Conservation (phyloP, 2,113 vertebrate genomes). For the Archocentrus centrarchus region DNA sequence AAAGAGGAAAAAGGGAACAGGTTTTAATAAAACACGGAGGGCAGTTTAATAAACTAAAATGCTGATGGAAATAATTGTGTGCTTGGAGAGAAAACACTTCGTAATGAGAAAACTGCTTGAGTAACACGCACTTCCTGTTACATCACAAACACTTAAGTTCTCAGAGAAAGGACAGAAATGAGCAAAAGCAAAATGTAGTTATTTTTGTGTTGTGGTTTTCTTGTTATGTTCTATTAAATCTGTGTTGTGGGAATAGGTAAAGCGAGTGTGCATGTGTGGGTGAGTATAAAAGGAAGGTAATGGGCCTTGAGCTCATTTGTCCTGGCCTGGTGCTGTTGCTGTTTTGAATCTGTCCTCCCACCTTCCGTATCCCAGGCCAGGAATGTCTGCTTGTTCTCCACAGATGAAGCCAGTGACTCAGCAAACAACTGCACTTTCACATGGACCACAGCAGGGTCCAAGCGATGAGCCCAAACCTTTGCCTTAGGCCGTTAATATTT, state of each 20-base stretch:
- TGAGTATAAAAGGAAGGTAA: conserved; percentile 66
- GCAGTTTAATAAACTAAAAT: conserved; percentile 63
- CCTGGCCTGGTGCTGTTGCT: conserved; percentile 65
- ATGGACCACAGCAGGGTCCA: conserved; percentile 16
- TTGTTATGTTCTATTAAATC: conserved; percentile 54
- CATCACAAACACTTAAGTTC: conserved; percentile 45
- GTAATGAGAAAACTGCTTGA: conserved; percentile 54
- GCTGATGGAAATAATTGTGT: conserved; percentile 63
- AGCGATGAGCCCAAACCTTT: conserved; percentile 5
- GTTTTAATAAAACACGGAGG: conserved; percentile 26
- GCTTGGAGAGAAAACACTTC: conserved; percentile 72
- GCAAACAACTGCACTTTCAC: conserved; percentile 56
- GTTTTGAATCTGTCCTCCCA: conserved; percentile 73
- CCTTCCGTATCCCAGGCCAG: conserved; percentile 64
- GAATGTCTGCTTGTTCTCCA: conserved; percentile 64
- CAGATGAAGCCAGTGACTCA: conserved; percentile 67
- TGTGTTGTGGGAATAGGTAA: conserved; percentile 60
- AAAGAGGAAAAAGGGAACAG: conserved; percentile 12
- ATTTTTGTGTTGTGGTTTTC: conserved; percentile 51
- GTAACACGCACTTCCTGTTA: conserved; percentile 67
- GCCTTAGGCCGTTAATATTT: conserved; percentile 5
- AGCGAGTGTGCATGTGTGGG: conserved; percentile 44
- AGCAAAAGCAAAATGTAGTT: conserved; percentile 32
- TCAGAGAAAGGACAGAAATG: conserved; percentile 17
- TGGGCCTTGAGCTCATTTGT: conserved; percentile 70